Evolutionary conservation across 1,140 invertebrate genomes (phyloP), one percentile per base, ranked within the genome.

Genomic region (Drosophila sulfurigaster): DNA sequence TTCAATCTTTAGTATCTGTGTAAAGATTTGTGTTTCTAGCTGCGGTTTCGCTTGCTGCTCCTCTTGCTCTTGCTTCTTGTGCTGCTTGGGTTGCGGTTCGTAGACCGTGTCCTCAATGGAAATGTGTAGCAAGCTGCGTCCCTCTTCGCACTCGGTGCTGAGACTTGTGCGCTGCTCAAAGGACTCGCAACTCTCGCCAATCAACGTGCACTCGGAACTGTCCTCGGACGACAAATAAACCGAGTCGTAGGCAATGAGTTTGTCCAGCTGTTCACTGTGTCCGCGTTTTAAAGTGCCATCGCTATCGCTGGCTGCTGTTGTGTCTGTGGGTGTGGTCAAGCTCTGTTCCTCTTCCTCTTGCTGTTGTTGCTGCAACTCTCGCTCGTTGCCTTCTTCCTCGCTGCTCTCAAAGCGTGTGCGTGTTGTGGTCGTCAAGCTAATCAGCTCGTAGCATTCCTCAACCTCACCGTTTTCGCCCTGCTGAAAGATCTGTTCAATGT

Each of bases 171-270:
- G 51, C 48, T 83, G 64, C 52, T 86, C 82, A 1, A 89, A 83
- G 45, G 77, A 76, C 28, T 91, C 91, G 28, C 79, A 75, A 45
- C 75, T 79, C 11, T 87, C 91, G 10, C 91, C 91, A 0, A 91
- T 71, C n/a, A 93, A 16, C 0, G 90, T 93, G 20, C 82, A 82
- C 51, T 92, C 92, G 8, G 91, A 92, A 41, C 92, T 91, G 20
- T 92, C 92, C 46, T 93, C 92, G 0, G 92, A 92, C 11, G 92
- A 92, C 1, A 93, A 62, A 66, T 93, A 93, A 1, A 93, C 91
- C 32, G 92, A 92, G 62, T 93, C 92, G 68, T 93, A 93, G 54
- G 92, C 90, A 49, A 93, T 92, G 0, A 93, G 67, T 5, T 91
- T 82, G 5, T 91, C 90, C 60, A 91, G 30, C 56, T 79, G 88